These are phyloP conservation scores for Oreonectes daqikongensis DNA, from an alignment of 2,797 vertebrate genomes.

Conservation along the genomic window DNA sequence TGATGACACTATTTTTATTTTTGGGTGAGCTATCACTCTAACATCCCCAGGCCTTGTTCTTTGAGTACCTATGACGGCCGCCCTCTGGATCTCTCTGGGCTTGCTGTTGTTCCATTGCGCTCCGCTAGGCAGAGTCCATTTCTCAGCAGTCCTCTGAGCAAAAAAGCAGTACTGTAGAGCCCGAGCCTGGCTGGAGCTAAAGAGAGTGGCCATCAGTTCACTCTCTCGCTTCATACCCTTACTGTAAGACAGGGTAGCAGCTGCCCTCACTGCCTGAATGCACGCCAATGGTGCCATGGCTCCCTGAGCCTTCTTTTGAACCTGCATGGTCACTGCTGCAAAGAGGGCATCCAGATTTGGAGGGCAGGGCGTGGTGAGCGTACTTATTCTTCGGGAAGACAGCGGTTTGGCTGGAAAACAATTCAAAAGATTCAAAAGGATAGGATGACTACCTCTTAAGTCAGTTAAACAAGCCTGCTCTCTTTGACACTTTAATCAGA, in stretches of 20 bases:
- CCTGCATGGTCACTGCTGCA: conserved; percentile 64
- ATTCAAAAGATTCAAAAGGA: conserved; percentile 27
- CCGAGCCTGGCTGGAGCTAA: conserved; percentile 80
- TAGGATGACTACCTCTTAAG: no score
- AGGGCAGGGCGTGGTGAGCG: conserved; percentile 59
- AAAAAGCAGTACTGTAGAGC: conserved; percentile 90
- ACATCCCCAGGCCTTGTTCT: neutral
- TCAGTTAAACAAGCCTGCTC: no score
- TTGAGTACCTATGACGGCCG: conserved; percentile 83
- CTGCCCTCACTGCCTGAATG: conserved; percentile 80
- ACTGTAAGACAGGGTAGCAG: conserved; percentile 75
- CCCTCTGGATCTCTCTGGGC: conserved; percentile 75
- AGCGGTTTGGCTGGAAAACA: conserved; percentile 73
- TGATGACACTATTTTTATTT: neutral
- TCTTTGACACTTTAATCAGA: no score
- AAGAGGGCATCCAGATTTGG: conserved; percentile 77
- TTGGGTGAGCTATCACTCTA: neutral
- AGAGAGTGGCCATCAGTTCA: conserved; percentile 78
- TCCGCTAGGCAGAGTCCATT: conserved; percentile 80
- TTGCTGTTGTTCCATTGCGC: conserved; percentile 81
- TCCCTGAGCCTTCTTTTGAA: conserved; percentile 74
- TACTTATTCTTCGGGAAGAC: conserved; percentile 76
- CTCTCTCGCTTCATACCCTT: conserved; percentile 78
- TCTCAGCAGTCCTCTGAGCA: conserved; percentile 77
- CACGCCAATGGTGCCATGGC: conserved; percentile 83